phyloP scores from a whole-genome alignment of 2,888 invertebrate genomes.

The Urechis unicinctus region DNA sequence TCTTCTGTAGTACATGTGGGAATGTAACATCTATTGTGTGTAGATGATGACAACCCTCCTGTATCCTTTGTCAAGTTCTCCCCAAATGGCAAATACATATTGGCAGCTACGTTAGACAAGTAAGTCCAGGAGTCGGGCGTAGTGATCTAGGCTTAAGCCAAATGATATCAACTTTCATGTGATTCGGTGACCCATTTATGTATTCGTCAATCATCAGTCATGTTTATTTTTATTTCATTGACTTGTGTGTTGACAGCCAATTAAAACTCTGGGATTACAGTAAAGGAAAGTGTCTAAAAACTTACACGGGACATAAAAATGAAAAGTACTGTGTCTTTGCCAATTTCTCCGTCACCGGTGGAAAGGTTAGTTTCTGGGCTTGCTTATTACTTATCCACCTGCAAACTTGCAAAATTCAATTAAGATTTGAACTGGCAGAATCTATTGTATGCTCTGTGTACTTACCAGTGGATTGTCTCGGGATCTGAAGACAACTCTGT shows the following conservation, averaged over 20 bases:
- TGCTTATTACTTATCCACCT: neutral
- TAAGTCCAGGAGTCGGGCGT: too few relatives aligned
- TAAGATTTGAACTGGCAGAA: neutral
- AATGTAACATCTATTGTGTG: slow-evolving; percentile 18
- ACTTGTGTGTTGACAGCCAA: slow-evolving; percentile 65
- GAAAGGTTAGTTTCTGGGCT: slow-evolving; percentile 67
- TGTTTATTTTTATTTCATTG: slow-evolving; percentile 6
- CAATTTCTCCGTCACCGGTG: slow-evolving; percentile 99
- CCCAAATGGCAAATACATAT: slow-evolving; percentile 97
- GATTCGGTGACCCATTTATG: too few relatives aligned
- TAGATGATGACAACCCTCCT: slow-evolving; percentile 97
- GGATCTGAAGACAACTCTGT: slow-evolving; percentile 99
- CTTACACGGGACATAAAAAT: slow-evolving; percentile 96
- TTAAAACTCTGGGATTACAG: slow-evolving; percentile 99
- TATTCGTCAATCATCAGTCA: neutral
- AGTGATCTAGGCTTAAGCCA: too few relatives aligned
- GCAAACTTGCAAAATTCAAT: neutral
- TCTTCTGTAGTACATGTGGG: too few relatives aligned
- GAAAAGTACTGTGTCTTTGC: slow-evolving; percentile 99
- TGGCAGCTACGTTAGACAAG: slow-evolving; percentile 96
- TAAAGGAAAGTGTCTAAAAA: slow-evolving; percentile 96
- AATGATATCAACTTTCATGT: too few relatives aligned
- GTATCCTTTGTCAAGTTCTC: slow-evolving; percentile 99
- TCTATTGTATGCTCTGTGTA: too few relatives aligned
- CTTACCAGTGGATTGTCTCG: slow-evolving; percentile 92